Base-by-base conservation (phyloP, 2,888 invertebrate genomes). In the Gastracanthus pulcherrimus region DNA sequence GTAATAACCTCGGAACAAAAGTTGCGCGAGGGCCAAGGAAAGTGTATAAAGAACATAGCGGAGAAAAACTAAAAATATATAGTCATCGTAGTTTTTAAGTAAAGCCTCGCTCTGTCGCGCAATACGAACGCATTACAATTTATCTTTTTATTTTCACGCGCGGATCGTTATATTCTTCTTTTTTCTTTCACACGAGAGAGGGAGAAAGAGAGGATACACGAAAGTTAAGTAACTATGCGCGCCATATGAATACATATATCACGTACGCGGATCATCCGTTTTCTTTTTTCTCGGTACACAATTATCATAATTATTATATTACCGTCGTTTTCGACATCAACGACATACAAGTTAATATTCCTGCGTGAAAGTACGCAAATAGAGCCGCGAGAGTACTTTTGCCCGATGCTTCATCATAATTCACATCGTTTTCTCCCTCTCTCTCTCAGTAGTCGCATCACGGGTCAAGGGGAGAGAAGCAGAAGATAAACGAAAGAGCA, bases 401-500 rank as follows among this genome's bases (percentile, higher is more conserved):
- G 67, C 60, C n/a, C 72, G 45, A 29, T 55, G 45, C 45, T 5
- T 29, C n/a, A n/a, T n/a, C n/a, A n/a, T n/a, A n/a, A n/a, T 60
- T 4, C n/a, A 58, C 9, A 1, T 23, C 23, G 29, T 55, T 51
- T 51, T 75, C 78, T 79, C 75, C 71, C 71, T 72, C 76, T 82
- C 80, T 66, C 76, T 7, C 60, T 34, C 11, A 41, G 26, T 11
- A 26, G 55, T 9, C 26, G n/a, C 26, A 13, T 38, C 60, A 19
- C 71, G 60, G 60, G 48, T 19, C n/a, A n/a, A n/a, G n/a, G 19
- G 7, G 29, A n/a, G 64, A 19, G 62, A 29, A 67, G 67, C 36
- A 55, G 60, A 19, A 69, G 80, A 76, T 77, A 58, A 77, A 81
- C 78, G 78, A 83, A 78, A 72, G 71, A 70, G 60, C 72, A 74